phyloP scores from a whole-genome alignment of 2,888 invertebrate species.

The Scaptomyza flava region DNA sequence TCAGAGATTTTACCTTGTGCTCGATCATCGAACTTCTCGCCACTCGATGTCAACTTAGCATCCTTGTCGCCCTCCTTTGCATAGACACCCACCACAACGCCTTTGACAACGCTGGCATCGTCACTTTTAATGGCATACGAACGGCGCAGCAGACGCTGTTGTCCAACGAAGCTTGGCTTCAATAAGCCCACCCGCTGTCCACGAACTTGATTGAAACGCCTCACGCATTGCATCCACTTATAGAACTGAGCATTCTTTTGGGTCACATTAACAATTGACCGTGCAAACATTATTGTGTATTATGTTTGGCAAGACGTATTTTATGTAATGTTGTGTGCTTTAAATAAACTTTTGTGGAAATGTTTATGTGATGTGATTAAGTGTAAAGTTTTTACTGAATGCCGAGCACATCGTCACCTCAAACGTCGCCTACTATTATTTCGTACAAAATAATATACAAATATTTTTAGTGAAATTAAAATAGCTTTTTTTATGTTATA shows the following conservation, averaged over 20 bases:
- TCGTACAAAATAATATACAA: too few relatives aligned
- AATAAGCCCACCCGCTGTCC: not conserved
- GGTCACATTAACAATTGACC: constrained; percentile 25
- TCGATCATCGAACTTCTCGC: constrained; percentile 85
- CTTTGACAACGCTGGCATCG: constrained; percentile 78
- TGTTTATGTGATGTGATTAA: constrained; percentile 13
- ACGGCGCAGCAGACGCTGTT: constrained; percentile 1
- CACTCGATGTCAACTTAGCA: constrained; percentile 85
- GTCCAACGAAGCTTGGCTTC: not conserved
- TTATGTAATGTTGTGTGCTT: constrained; percentile 18
- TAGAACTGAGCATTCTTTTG: constrained; percentile 18
- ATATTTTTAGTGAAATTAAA: too few relatives aligned
- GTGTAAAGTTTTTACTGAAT: constrained; percentile 3
- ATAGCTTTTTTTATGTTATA: not conserved
- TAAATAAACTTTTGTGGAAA: constrained; percentile 16
- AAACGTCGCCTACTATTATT: constrained; percentile 19
- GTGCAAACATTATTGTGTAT: constrained; percentile 37
- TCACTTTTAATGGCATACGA: constrained; percentile 26
- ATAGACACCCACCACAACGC: constrained; percentile 86
- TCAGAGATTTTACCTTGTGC: constrained; percentile 85
- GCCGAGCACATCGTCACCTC: not conserved
- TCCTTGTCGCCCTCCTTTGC: constrained; percentile 84
- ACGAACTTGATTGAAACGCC: not conserved
- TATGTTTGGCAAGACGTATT: constrained; percentile 4
- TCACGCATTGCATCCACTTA: constrained; percentile 12